These are phyloP conservation scores for Zaprionus ghesquierei DNA, from an alignment of 1,140 invertebrate genomes.

Conservation along the genomic window DNA sequence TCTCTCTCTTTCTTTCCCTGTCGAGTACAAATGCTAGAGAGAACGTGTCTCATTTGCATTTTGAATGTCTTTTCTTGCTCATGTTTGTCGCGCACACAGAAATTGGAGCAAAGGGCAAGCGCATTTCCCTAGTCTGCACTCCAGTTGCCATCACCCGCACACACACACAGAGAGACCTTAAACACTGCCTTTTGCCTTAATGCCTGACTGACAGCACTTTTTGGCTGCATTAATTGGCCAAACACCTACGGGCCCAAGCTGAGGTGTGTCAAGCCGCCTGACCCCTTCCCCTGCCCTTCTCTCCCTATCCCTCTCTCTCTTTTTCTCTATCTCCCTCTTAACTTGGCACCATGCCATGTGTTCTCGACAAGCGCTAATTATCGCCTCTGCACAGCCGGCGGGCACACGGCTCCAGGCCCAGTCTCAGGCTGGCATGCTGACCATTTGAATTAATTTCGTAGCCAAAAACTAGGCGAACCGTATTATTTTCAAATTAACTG, in stretches of 20 bases:
- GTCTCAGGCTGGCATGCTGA: neutral
- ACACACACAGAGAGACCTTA: conserved; percentile 15
- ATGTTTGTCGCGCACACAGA: conserved; percentile 45
- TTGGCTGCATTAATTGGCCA: conserved; percentile 48
- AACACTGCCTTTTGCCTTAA: neutral
- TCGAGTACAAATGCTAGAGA: conserved; percentile 45
- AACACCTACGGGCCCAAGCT: conserved; percentile 21
- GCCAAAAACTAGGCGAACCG: conserved; percentile 22
- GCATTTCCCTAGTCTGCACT: conserved; percentile 42
- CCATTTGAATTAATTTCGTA: conserved; percentile 63
- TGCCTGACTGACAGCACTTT: conserved; percentile 30
- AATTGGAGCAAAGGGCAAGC: conserved; percentile 74
- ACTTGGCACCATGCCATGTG: conserved; percentile 40
- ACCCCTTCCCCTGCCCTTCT: neutral
- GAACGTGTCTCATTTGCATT: conserved; percentile 78
- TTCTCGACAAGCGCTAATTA: conserved; percentile 76
- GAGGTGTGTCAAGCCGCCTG: neutral
- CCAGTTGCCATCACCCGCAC: conserved; percentile 54
- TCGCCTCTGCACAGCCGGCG: conserved; percentile 67
- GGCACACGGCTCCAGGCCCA: neutral
- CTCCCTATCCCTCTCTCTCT: neutral
- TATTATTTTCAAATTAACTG: conserved; percentile 75
- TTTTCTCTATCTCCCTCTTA: conserved; percentile 15
- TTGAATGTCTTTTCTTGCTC: conserved; percentile 57
- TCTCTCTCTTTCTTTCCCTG: neutral